Evolutionary conservation across 2,113 vertebrate genomes (phyloP).

Genomic region (Lipophrys pholis): DNA sequence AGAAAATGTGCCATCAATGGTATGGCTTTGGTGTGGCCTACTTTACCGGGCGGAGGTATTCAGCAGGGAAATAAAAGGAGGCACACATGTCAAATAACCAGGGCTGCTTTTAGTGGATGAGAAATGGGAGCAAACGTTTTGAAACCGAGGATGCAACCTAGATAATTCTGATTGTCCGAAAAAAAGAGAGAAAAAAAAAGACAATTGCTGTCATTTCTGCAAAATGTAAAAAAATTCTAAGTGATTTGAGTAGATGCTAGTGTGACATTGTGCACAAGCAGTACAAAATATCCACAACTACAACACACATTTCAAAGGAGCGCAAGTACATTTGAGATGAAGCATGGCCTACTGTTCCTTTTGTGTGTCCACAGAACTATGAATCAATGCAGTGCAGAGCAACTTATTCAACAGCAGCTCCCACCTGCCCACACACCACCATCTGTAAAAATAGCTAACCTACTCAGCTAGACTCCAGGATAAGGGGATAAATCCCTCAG

Average conservation of each 20-base stretch:
- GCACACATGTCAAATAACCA: constrained; percentile 81
- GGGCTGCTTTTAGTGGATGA: constrained; percentile 61
- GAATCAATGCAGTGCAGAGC: constrained; percentile 74
- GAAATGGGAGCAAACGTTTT: constrained; percentile 76
- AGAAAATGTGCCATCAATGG: constrained; percentile 51
- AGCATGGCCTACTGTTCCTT: constrained; percentile 44
- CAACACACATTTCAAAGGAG: too few relatives aligned
- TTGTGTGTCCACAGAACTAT: constrained; percentile 67
- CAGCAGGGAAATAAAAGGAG: constrained; percentile 80
- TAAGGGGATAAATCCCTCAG: constrained; percentile 65
- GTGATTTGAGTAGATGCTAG: too few relatives aligned
- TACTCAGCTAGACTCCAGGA: constrained; percentile 70
- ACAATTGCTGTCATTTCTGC: too few relatives aligned
- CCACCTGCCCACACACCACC: constrained; percentile 78
- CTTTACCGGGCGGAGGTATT: constrained; percentile 75
- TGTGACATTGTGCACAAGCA: too few relatives aligned
- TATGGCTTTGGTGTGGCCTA: constrained; percentile 68
- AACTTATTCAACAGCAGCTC: constrained; percentile 77
- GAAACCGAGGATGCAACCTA: constrained; percentile 75
- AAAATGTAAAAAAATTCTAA: too few relatives aligned
- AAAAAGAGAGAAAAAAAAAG: constrained; percentile 2
- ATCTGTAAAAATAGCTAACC: constrained; percentile 76
- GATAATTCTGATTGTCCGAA: constrained; percentile 72
- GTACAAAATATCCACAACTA: background rate
- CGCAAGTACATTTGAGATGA: constrained; percentile 16